Conservation (phyloP, 23 tunicate genomes). For the Trididemnum miniatum region DNA sequence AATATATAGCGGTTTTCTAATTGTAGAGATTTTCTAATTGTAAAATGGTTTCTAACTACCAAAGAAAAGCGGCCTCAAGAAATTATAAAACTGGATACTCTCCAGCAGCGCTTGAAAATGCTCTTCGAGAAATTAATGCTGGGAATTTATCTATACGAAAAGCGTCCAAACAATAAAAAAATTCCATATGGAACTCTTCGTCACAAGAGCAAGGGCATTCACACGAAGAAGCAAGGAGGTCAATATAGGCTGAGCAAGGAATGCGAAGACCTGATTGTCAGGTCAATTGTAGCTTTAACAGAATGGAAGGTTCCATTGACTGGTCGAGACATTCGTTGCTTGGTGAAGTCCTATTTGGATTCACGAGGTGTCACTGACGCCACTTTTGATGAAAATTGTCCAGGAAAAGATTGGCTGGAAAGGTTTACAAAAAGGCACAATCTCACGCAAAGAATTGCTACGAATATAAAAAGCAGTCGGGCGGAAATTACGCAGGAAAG, state of each 20-base stretch:
- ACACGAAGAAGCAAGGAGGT: background rate
- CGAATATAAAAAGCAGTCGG: too few species aligned
- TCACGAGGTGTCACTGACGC: background rate
- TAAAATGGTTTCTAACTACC: background rate
- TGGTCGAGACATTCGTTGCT: background rate
- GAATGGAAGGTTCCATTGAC: slow-evolving; percentile 21
- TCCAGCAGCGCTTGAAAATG: background rate
- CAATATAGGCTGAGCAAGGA: background rate
- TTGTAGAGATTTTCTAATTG: too few species aligned
- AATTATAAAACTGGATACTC: background rate
- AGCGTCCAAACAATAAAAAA: slow-evolving; percentile 3
- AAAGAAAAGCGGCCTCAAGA: background rate
- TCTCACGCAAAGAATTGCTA: too few species aligned
- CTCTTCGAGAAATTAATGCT: background rate
- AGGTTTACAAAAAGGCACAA: background rate
- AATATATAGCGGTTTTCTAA: too few species aligned
- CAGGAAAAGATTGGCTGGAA: slow-evolving; percentile 24
- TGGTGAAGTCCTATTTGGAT: slow-evolving; percentile 4
- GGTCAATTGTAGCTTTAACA: background rate
- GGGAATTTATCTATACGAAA: background rate
- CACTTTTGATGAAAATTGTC: background rate
- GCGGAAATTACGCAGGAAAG: too few species aligned
- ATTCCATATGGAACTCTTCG: slow-evolving; percentile 32
- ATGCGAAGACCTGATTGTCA: background rate
- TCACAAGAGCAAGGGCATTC: background rate